Conservation (phyloP, 2,113 vertebrate species). For the Serilophus lunatus region DNA sequence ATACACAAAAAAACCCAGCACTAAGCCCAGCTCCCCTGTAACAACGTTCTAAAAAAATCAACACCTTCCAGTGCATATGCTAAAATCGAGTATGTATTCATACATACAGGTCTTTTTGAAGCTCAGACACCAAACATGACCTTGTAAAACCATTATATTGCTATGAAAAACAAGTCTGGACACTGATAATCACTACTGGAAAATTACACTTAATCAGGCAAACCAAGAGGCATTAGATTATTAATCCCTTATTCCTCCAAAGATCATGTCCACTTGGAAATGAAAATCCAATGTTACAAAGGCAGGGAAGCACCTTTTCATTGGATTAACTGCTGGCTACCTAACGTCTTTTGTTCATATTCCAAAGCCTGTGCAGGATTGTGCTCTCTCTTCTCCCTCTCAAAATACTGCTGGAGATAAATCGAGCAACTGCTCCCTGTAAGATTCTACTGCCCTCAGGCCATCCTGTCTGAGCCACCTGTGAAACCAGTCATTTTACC, state of each 20-base stretch:
- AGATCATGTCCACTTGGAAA: neutral
- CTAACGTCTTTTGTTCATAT: neutral
- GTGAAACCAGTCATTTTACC: constrained; percentile 42
- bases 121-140: neutral
- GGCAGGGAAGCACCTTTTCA: neutral
- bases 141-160: neutral
- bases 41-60: neutral
- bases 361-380: neutral
- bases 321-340: neutral
- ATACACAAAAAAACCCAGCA: neutral
- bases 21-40: neutral
- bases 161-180: neutral
- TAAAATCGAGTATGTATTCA: neutral
- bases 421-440: neutral
- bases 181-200: neutral
- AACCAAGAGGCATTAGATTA: neutral
- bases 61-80: neutral
- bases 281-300: neutral
- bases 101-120: neutral
- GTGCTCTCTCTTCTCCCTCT: neutral
- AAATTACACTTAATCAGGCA: neutral
- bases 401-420: neutral
- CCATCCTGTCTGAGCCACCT: constrained; percentile 13
- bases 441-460: neutral
- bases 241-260: neutral